Evolutionary conservation across 2,888 invertebrate species (phyloP).

Genomic region (Drosophila mimica): DNA sequence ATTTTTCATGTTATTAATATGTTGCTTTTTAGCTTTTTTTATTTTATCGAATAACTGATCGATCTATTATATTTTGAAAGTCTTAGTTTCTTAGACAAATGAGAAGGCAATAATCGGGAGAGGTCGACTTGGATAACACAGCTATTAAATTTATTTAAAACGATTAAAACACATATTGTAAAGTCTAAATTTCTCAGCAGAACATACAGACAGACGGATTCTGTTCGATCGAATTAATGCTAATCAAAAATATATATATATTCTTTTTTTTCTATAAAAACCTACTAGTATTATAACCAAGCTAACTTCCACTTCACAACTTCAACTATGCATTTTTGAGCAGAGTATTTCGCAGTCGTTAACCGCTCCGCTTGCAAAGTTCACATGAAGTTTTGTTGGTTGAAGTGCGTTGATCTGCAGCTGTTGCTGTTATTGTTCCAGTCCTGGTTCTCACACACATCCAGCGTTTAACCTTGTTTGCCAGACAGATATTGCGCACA

Average conservation of each 20-base stretch:
- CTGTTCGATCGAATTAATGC: not conserved
- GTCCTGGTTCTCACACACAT: slow-evolving; percentile 36
- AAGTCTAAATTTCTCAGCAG: not conserved
- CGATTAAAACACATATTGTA: not conserved
- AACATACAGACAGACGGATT: not conserved
- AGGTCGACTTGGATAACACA: not conserved
- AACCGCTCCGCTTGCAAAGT: not conserved
- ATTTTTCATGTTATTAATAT: not conserved
- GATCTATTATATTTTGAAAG: no score
- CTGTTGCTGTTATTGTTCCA: slow-evolving; percentile 6
- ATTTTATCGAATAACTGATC: not conserved
- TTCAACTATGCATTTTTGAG: no score
- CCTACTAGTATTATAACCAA: not conserved
- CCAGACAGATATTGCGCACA: slow-evolving; percentile 22
- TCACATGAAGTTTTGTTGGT: slow-evolving; percentile 4
- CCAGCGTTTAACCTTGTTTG: slow-evolving; percentile 61
- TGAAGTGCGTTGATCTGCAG: slow-evolving; percentile 43
- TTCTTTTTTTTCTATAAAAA: not conserved
- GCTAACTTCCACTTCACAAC: not conserved
- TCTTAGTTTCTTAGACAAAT: not conserved
- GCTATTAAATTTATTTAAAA: not conserved
- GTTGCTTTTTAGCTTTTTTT: not conserved
- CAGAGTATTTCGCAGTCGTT: slow-evolving; percentile 16
- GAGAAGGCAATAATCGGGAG: not conserved
- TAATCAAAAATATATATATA: not conserved